Percentiles rank a stretch among this genome's conserved stretches.
These are phyloP conservation scores for Varecia variegata DNA, from an alignment of 2,797 vertebrate genomes.

Conservation along the genomic window DNA sequence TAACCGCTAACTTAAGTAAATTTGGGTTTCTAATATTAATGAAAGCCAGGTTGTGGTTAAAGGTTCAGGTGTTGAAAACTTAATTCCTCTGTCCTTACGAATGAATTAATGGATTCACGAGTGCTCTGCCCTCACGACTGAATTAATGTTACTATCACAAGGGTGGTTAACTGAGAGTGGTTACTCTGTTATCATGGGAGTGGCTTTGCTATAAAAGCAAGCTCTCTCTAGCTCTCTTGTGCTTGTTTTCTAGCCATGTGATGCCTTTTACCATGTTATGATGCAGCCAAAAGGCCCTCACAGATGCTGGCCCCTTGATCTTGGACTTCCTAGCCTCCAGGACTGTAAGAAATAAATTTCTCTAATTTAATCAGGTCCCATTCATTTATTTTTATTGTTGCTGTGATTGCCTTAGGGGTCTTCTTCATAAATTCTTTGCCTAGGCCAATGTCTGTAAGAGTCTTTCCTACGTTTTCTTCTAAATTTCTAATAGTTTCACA, in stretches of 20 bases:
- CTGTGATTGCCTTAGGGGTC: no score
- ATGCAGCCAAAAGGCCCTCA: neutral
- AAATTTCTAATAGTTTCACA: no score
- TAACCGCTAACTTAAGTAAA: neutral
- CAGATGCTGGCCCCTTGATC: neutral
- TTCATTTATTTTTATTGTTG: no score
- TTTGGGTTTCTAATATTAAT: neutral
- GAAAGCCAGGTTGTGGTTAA: neutral
- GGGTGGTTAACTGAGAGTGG: neutral
- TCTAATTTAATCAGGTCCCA: no score
- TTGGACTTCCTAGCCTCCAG: neutral
- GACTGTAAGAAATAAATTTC: neutral
- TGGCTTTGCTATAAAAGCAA: neutral
- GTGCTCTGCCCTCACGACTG: neutral
- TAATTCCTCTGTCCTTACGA: neutral
- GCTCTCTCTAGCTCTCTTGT: neutral
- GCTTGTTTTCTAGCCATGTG: neutral
- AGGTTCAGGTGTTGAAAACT: neutral
- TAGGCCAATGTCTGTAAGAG: no score
- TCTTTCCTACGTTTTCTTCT: no score
- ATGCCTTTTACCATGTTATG: neutral
- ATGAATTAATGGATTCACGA: neutral
- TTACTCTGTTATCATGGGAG: neutral
- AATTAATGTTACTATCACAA: neutral
- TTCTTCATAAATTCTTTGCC: no score